Evolutionary conservation across 2,113 vertebrate species (phyloP), one percentile per base, ranked within the genome.

Genomic region (Bos indicus): DNA sequence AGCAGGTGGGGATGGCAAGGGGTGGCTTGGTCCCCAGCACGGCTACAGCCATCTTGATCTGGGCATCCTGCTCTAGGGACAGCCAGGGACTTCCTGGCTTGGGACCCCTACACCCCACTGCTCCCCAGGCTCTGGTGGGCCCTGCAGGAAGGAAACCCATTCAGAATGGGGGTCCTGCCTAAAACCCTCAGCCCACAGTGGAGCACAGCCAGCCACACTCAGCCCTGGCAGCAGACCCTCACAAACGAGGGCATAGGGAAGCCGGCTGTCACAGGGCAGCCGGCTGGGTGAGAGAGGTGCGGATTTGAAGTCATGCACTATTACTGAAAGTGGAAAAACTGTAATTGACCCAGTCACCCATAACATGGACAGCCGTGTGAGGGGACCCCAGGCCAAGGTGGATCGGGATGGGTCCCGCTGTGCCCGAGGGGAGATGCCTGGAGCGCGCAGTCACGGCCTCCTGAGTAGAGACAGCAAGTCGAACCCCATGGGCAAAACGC

Each of bases 211-310:
- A 0, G 10, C 54, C 92, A 77, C 4, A 13, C 28, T 52, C 78
- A 81, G 48, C 78, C 30, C 78, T 33, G 17, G 48, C 48, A 81
- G 48, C n/a, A 30, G 21, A 25, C 2, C 46, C 88, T 71, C 6
- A 3, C 9, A 1, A 21, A 36, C 2, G 0, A n/a, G 81, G 19
- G 26, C 48, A 30, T 46, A 15, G 40, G 36, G 30, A 30, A 36
- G 62, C 48, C 5, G 0, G 67, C 67, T 40, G 67, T 40, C 67
- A 71, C n/a, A 71, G 67, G n/a, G 67, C 67, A 71, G n/a, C 67
- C 1, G 0, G 11, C 54, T 1, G 0, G 33, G 23, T 13, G 59
- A 48, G 13, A 26, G 7, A 30, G 3, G 16, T 14, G 1, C 12
- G 8, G 6, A 1, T 11, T 3, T 43, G 46, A 60, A 82, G 40